phyloP scores from a whole-genome alignment of 92 coral and sea anemone species.

The Diadumene lineata region DNA sequence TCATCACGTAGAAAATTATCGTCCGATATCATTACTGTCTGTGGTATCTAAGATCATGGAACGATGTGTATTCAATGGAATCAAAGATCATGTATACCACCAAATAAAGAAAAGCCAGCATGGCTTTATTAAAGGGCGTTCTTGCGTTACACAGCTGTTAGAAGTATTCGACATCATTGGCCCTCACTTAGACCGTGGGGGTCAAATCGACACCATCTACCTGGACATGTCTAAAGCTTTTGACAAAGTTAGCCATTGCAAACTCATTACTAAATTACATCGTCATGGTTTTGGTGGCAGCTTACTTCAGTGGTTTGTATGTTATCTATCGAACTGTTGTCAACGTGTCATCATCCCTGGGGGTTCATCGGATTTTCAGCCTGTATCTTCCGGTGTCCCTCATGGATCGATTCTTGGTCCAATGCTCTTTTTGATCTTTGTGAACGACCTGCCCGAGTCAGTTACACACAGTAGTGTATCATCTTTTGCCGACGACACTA shows the following conservation, averaged over 20 bases:
- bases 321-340: slow-evolving; percentile 1
- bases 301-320: slow-evolving; percentile 5
- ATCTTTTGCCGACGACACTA: slow-evolving; percentile 31
- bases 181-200: slow-evolving; percentile 21
- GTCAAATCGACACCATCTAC: slow-evolving; percentile 22
- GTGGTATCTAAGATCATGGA: slow-evolving; percentile 48
- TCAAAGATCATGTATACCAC: slow-evolving; percentile 32
- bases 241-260: slow-evolving; percentile 33
- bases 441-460: slow-evolving; percentile 31
- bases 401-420: slow-evolving; percentile 34
- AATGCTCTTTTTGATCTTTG: slow-evolving; percentile 22
- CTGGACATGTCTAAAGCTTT: slow-evolving; percentile 42
- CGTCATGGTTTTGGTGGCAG: slow-evolving; percentile 17
- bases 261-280: slow-evolving; percentile 8
- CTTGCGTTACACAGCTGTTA: slow-evolving; percentile 28
- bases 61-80: slow-evolving; percentile 40
- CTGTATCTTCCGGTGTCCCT: slow-evolving; percentile 35
- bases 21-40: slow-evolving; percentile 48
- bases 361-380: slow-evolving; percentile 14
- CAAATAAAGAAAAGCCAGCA: slow-evolving; percentile 24
- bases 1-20: slow-evolving; percentile 45
- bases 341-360: slow-evolving; percentile 29
- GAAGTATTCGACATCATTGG: slow-evolving; percentile 20
- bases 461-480: slow-evolving; percentile 17
- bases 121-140: slow-evolving; percentile 35